Percentiles rank a stretch among this genome's conserved stretches.
Conservation (phyloP, 2,888 invertebrate genomes). For the Thecocarcelia acutangulata region DNA sequence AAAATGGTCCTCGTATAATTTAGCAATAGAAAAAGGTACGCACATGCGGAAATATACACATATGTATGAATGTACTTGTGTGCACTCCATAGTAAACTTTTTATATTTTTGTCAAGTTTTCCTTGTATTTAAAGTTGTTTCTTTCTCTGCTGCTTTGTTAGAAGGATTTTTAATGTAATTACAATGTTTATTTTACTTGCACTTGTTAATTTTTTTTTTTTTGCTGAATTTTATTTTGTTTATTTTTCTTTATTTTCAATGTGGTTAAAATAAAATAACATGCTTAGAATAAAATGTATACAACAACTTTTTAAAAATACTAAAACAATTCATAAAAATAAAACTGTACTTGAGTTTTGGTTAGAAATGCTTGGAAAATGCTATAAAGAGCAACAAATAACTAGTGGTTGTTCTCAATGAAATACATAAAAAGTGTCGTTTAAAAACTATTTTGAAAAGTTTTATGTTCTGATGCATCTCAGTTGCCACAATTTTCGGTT, state of each 20-base stretch:
- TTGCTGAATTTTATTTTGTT: conserved; percentile 2
- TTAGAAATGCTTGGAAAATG: conserved; percentile 7
- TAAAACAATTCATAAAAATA: conserved; percentile 24
- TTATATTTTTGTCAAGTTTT: conserved; percentile 12
- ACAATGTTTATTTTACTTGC: conserved; percentile 57
- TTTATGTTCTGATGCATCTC: background rate
- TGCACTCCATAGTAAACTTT: conserved; percentile 28
- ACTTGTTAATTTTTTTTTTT: conserved; percentile 27
- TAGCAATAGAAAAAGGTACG: background rate
- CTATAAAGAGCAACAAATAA: background rate
- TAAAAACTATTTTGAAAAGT: background rate
- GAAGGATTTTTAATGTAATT: conserved; percentile 60
- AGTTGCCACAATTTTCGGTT: background rate
- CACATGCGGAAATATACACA: background rate
- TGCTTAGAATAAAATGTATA: conserved; percentile 35
- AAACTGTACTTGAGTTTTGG: conserved; percentile 29
- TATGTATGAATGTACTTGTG: too few relatives aligned
- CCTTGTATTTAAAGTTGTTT: conserved; percentile 6
- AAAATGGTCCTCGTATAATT: background rate
- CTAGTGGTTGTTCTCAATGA: background rate
- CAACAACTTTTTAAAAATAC: conserved; percentile 13
- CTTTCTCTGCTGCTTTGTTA: background rate
- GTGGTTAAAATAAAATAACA: conserved; percentile 45
- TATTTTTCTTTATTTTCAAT: conserved; percentile 12
- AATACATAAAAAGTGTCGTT: conserved; percentile 14